These are phyloP conservation scores for Amphimallon solstitiale DNA, from an alignment of 2,888 invertebrate species.

Conservation along the genomic window DNA sequence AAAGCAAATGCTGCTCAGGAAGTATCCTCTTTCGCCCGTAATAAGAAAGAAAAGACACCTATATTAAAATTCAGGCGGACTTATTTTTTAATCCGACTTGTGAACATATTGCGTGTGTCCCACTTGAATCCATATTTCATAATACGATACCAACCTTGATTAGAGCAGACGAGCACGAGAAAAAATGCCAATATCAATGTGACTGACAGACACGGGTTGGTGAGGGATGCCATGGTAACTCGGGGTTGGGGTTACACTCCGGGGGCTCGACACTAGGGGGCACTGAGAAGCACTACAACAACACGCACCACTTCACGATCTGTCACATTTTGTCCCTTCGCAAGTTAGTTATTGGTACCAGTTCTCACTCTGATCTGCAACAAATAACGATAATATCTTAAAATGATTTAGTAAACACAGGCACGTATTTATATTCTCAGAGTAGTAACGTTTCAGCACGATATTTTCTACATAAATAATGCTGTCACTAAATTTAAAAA, in stretches of 20 bases:
- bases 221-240: conserved; percentile 54
- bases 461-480: neutral
- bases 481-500: no score
- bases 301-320: conserved; percentile 48
- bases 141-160: conserved; percentile 55
- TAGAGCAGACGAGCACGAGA: conserved; percentile 51
- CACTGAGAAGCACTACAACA: conserved; percentile 50
- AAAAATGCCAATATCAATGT: conserved; percentile 55
- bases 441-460: neutral
- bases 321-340: conserved; percentile 46
- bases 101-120: conserved; percentile 36
- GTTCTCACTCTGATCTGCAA: conserved; percentile 44
- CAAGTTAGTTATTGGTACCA: conserved; percentile 33
- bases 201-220: conserved; percentile 52
- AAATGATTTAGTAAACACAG: conserved; percentile 17
- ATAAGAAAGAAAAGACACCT: conserved; percentile 14
- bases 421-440: conserved; percentile 18
- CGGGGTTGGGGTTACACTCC: conserved; percentile 48
- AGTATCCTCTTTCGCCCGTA: conserved; percentile 2
- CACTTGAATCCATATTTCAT: conserved; percentile 48
- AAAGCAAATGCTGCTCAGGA: neutral
- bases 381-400: conserved; percentile 40
- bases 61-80: conserved; percentile 22
- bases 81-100: conserved; percentile 33
- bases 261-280: conserved; percentile 51